Conservation (phyloP, 2,888 invertebrate genomes). For the Iselma pallidipennis region DNA sequence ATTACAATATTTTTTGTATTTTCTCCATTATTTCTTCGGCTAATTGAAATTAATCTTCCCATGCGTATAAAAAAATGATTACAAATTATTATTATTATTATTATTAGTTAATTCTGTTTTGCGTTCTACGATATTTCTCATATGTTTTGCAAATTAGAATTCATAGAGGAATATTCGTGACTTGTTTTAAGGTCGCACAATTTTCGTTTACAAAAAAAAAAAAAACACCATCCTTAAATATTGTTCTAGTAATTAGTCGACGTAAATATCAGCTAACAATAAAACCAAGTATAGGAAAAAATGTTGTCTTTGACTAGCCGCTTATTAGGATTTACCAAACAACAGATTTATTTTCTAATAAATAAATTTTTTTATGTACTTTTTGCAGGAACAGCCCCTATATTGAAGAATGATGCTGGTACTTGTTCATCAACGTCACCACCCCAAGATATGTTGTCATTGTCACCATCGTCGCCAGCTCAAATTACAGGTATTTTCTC, state of each 20-base stretch:
- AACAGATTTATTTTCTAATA: background rate
- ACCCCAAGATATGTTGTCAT: slow-evolving; percentile 13
- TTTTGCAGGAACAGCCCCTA: slow-evolving; percentile 22
- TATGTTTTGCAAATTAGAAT: too few species aligned
- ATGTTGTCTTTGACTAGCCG: background rate
- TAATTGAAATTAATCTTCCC: too few species aligned
- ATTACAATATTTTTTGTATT: too few species aligned
- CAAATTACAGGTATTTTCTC: slow-evolving; percentile 20
- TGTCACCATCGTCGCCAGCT: slow-evolving; percentile 4
- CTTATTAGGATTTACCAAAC: background rate
- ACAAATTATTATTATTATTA: too few species aligned
- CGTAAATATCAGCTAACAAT: background rate
- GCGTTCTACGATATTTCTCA: too few species aligned
- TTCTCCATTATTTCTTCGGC: too few species aligned
- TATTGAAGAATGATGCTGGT: slow-evolving; percentile 21
- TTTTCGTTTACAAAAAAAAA: background rate
- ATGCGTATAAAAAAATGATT: too few species aligned
- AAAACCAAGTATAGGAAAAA: too few species aligned
- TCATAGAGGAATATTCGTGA: too few species aligned
- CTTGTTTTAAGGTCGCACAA: too few species aligned
- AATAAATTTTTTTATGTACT: background rate
- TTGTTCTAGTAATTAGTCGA: background rate
- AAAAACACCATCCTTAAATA: background rate
- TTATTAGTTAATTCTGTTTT: too few species aligned
- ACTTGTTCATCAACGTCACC: slow-evolving; percentile 10